Conservation (phyloP, 2,113 vertebrate genomes). For the Bothrops jararaca region DNA sequence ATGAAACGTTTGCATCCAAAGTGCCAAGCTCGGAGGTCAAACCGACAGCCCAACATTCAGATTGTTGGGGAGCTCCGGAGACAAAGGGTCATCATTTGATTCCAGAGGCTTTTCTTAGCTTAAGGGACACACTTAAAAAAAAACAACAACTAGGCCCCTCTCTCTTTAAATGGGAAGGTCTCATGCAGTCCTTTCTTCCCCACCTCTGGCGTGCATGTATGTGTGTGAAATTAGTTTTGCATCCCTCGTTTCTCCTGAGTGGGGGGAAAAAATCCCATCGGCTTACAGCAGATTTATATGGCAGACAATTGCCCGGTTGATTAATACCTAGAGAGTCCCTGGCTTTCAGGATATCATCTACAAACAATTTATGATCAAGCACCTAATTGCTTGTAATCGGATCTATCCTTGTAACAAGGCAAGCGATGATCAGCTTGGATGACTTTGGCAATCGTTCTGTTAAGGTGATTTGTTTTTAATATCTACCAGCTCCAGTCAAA, state of each 20-base stretch:
- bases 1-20: too few species aligned
- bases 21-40: too few species aligned
- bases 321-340: conserved; percentile 72
- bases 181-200: conserved; percentile 54
- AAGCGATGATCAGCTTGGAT: neutral
- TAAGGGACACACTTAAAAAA: conserved; percentile 7
- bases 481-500: neutral
- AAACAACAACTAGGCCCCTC: neutral
- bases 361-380: conserved; percentile 73
- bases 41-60: too few species aligned
- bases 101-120: too few species aligned
- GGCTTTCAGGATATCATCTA: conserved; percentile 61
- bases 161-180: conserved; percentile 44
- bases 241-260: too few species aligned
- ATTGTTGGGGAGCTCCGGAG: neutral
- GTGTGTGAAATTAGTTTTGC: too few species aligned
- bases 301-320: conserved; percentile 62
- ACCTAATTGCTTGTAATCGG: conserved; percentile 65
- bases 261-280: conserved; percentile 59
- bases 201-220: neutral
- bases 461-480: neutral
- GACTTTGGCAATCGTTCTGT: neutral
- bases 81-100: neutral
- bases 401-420: conserved; percentile 41
- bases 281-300: conserved; percentile 67